Evolutionary conservation across 2,888 invertebrate genomes (phyloP).

Genomic region (Drosophila vallismaia): DNA sequence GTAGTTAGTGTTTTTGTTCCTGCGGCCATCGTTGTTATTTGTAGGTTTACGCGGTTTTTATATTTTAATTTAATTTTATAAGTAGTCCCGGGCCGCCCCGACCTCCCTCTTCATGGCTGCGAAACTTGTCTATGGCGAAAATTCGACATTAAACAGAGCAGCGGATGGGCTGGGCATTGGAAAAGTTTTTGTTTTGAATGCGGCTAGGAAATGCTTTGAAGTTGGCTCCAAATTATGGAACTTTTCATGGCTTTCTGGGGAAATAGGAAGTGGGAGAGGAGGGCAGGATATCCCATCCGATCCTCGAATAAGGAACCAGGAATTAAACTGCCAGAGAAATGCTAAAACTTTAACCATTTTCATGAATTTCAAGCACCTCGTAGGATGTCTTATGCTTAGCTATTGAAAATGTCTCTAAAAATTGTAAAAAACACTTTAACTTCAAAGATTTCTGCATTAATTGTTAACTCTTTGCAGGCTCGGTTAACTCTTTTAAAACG

Average conservation of each 20-base stretch:
- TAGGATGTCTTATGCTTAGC: constrained; percentile 6
- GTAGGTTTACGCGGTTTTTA: constrained; percentile 75
- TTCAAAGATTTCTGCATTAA: not conserved
- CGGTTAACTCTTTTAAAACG: not conserved
- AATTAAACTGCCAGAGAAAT: constrained; percentile 34
- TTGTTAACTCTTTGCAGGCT: not conserved
- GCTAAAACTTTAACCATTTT: constrained; percentile 26
- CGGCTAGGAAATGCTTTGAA: constrained; percentile 60
- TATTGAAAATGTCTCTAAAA: no score
- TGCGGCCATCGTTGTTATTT: constrained; percentile 59
- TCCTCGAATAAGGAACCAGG: constrained; percentile 3
- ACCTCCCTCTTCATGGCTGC: not conserved
- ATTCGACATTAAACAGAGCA: constrained; percentile 68
- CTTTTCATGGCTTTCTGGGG: constrained; percentile 31
- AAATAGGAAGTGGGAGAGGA: not conserved
- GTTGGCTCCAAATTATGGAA: constrained; percentile 51
- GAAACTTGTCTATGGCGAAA: constrained; percentile 65
- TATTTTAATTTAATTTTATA: constrained; percentile 77
- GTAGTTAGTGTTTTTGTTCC: constrained; percentile 24
- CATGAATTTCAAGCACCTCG: constrained; percentile 6
- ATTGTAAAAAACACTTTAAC: no score
- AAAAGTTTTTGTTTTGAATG: constrained; percentile 58
- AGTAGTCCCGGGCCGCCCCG: constrained; percentile 41
- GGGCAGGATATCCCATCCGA: not conserved
- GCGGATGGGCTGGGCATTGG: constrained; percentile 29